phyloP scores from a whole-genome alignment of 2,113 vertebrate genomes.

The Morone saxatilis region DNA sequence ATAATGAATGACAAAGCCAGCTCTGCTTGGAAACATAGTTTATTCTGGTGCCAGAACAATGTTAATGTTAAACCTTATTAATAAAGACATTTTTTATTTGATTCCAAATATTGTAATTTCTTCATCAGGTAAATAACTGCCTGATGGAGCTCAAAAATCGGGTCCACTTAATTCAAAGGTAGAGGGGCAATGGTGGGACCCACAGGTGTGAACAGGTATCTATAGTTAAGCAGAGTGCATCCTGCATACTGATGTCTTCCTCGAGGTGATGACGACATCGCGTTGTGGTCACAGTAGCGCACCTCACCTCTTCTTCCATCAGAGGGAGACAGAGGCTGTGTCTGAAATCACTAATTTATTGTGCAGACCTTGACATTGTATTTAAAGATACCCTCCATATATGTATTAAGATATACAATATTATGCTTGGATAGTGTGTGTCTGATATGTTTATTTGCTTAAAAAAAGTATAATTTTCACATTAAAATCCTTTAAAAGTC shows the following conservation, averaged over 20 bases:
- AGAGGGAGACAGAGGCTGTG: slow-evolving; percentile 49
- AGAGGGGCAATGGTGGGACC: background rate
- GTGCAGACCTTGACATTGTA: no score
- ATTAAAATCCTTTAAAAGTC: no score
- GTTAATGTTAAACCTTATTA: background rate
- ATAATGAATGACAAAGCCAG: no score
- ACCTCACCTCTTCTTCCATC: slow-evolving; percentile 17
- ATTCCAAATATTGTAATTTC: background rate
- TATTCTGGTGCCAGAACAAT: background rate
- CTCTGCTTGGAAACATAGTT: background rate
- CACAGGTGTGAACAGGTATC: background rate
- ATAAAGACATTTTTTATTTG: background rate
- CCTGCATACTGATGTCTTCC: background rate
- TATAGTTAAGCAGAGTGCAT: background rate
- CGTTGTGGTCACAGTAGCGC: background rate
- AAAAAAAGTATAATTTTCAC: no score
- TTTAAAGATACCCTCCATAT: no score
- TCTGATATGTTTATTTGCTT: no score
- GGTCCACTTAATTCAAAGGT: background rate
- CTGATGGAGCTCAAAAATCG: background rate
- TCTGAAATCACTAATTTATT: background rate
- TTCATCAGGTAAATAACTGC: background rate
- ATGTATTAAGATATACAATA: no score
- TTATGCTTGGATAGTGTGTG: no score
- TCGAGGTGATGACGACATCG: no score